Evolutionary conservation across 2,797 vertebrate genomes (phyloP).

Genomic region (Mergus octosetaceus): DNA sequence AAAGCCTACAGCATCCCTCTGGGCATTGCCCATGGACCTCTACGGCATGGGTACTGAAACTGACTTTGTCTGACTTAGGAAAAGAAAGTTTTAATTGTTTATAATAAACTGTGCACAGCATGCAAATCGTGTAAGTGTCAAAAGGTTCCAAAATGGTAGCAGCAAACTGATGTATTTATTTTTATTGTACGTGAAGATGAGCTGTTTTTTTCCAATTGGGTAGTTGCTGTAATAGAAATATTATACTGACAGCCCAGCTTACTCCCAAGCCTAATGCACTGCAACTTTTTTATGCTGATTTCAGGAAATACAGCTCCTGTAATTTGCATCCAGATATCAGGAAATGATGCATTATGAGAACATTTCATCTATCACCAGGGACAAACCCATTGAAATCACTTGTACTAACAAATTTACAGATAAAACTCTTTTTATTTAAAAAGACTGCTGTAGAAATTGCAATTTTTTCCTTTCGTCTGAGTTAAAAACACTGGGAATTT

Average conservation of each 20-base stretch:
- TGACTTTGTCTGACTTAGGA: not conserved
- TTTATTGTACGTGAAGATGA: constrained; percentile 28
- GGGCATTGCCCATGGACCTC: not conserved
- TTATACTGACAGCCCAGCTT: constrained; percentile 41
- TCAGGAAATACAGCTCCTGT: constrained; percentile 31
- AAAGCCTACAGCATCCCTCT: not conserved
- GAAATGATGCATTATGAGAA: constrained; percentile 18
- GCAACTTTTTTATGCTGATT: constrained; percentile 65
- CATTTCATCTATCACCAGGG: not conserved
- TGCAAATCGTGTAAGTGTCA: constrained; percentile 10
- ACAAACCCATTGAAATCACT: not conserved
- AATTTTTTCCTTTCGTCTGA: not conserved
- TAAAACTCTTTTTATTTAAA: not conserved
- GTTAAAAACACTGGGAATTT: not conserved
- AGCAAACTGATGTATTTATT: constrained; percentile 29
- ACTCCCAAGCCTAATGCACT: constrained; percentile 43
- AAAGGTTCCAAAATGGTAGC: not conserved
- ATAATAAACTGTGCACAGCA: not conserved
- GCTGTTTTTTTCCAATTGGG: constrained; percentile 35
- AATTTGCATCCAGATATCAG: constrained; percentile 42
- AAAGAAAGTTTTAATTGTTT: constrained; percentile 5
- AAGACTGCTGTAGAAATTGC: not conserved
- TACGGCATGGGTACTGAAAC: not conserved
- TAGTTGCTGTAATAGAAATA: constrained; percentile 57
- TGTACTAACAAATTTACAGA: not conserved